Evolutionary conservation across 1,140 invertebrate genomes (phyloP), one percentile per base, ranked within the genome.

Genomic region (Drosophila auraria): DNA sequence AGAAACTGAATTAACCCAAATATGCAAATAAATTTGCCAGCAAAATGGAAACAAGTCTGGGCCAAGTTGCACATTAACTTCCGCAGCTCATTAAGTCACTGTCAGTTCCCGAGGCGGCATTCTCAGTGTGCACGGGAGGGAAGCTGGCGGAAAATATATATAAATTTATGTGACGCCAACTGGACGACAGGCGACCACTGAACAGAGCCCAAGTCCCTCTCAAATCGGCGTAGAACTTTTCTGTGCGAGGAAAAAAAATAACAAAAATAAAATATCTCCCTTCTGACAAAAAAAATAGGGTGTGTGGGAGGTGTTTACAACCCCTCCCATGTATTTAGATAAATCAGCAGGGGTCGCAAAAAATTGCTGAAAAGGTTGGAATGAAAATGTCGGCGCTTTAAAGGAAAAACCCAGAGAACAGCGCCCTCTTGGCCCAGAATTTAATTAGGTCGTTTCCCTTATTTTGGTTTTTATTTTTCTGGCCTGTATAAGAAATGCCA

Each of bases 1-100:
- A 69, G 59, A 70, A 73, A 69, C 71, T 62, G 66, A 80, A 84
- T 89, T 89, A 87, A 89, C 81, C 84, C 81, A 89, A 84, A 89
- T 90, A 90, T 89, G 84, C 82, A 89, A 89, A 89, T 82, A 90
- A 87, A 84, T 89, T 87, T 65, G 50, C 78, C 59, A 79, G 45
- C 68, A 59, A 69, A 80, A 76, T 71, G 53, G 61, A 68, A 70
- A 83, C 75, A 71, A 79, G 78, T 81, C 71, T 61, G 59, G 59
- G 60, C 59, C 58, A 75, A 79, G 81, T 78, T 90, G 78, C 81
- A 90, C 86, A 89, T 89, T 90, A 89, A 89, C 84, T 90, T 89
- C 84, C 86, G 78, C 81, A 89, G 86, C 84, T 90, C 86, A 89
- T 89, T 89, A 89, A 89, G 84, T 87, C 86, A 66, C 86, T 84